phyloP scores from a whole-genome alignment of 2,888 invertebrate species.

The Opisthograptis luteolata region DNA sequence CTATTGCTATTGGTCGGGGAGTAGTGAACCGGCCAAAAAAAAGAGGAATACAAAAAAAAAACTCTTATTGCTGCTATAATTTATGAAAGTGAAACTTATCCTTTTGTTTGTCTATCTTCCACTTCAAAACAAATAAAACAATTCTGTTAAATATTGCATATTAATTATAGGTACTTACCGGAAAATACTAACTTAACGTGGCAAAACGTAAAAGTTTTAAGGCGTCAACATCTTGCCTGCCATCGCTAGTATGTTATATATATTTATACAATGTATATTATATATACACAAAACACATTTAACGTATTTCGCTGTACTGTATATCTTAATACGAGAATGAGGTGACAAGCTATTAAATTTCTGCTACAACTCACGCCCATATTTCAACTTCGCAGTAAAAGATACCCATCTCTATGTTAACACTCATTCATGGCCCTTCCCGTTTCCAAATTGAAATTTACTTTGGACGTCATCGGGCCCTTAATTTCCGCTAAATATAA shows the following conservation, averaged over 20 bases:
- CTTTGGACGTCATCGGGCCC: slow-evolving; percentile 69
- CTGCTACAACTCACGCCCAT: slow-evolving; percentile 40
- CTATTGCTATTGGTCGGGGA: not conserved
- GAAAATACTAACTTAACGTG: too few relatives aligned
- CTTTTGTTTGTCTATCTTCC: too few relatives aligned
- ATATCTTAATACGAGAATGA: slow-evolving; percentile 6
- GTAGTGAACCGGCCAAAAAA: not conserved
- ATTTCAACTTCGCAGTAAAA: slow-evolving; percentile 39
- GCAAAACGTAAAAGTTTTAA: too few relatives aligned
- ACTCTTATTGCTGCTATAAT: too few relatives aligned
- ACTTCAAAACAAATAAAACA: too few relatives aligned
- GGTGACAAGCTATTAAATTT: slow-evolving; percentile 36
- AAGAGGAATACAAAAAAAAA: too few relatives aligned
- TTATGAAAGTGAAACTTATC: too few relatives aligned
- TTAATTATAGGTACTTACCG: too few relatives aligned
- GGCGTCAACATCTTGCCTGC: too few relatives aligned
- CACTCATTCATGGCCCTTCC: slow-evolving; percentile 60
- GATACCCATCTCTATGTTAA: slow-evolving; percentile 48
- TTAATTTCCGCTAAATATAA: slow-evolving; percentile 79
- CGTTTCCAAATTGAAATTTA: slow-evolving; percentile 75
- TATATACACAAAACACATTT: not conserved
- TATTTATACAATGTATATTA: too few relatives aligned
- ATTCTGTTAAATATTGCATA: too few relatives aligned
- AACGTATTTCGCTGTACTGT: slow-evolving; percentile 6
- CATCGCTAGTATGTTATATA: too few relatives aligned